phyloP scores from a whole-genome alignment of 2,797 vertebrate species.

The Halcyon smyrnensis region DNA sequence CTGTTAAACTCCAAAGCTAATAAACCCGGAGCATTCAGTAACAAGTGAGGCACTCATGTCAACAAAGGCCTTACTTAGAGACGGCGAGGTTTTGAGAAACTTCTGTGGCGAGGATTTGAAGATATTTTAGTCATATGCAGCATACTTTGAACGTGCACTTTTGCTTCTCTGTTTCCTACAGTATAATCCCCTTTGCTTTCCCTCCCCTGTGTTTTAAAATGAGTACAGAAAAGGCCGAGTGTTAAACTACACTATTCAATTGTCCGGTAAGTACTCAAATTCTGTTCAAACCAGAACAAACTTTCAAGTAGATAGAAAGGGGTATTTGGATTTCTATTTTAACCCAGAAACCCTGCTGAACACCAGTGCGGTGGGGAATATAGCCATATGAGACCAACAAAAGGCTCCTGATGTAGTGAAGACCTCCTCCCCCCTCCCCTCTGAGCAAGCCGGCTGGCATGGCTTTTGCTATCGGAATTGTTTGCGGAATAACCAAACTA shows the following conservation, averaged over 20 bases:
- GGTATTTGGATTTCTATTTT: slow-evolving; percentile 33
- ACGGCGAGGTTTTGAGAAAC: slow-evolving; percentile 48
- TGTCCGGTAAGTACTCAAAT: slow-evolving; percentile 61
- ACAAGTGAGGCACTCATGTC: slow-evolving; percentile 65
- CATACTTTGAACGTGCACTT: not conserved
- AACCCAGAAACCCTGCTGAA: slow-evolving; percentile 19
- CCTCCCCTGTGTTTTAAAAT: slow-evolving; percentile 63
- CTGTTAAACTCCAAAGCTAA: slow-evolving; percentile 62
- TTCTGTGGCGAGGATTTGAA: slow-evolving; percentile 50
- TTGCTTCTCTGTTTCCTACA: slow-evolving; percentile 51
- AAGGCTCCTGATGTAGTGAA: slow-evolving; percentile 44
- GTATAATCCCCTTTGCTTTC: slow-evolving; percentile 63
- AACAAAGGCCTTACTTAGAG: slow-evolving; percentile 71
- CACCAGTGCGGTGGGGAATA: not conserved
- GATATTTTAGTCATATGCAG: slow-evolving; percentile 56
- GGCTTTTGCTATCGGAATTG: slow-evolving; percentile 34
- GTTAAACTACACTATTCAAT: slow-evolving; percentile 53
- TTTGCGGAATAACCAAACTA: slow-evolving; percentile 42
- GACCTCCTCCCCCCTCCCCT: slow-evolving; percentile 51
- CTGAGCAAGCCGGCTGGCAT: not conserved
- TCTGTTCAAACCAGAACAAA: slow-evolving; percentile 68
- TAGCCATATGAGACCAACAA: slow-evolving; percentile 49
- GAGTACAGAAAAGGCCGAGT: slow-evolving; percentile 66
- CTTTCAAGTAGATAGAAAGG: slow-evolving; percentile 53
- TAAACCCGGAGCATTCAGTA: slow-evolving; percentile 30